phyloP scores from a whole-genome alignment of 2,797 vertebrate genomes.

The Melanogrammus aeglefinus region DNA sequence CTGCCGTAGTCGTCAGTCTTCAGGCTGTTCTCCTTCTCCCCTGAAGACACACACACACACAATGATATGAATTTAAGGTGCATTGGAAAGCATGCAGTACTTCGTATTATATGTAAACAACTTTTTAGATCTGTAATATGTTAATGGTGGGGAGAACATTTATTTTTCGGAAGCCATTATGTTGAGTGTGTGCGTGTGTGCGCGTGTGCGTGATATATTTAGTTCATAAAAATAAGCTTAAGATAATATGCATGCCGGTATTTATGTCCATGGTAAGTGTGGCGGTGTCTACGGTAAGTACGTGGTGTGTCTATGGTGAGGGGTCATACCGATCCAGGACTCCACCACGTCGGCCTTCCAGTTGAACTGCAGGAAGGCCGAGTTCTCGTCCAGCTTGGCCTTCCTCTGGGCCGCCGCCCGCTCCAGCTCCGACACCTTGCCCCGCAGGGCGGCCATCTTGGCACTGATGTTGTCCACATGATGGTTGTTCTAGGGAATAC shows the following conservation, averaged over 20 bases:
- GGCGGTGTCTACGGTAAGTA: not conserved
- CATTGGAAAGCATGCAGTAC: not conserved
- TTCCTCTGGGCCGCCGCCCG: slow-evolving; percentile 93
- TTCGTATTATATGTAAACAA: not conserved
- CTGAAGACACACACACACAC: slow-evolving; percentile 63
- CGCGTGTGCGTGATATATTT: too few species aligned
- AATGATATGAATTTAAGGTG: not conserved
- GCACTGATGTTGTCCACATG: slow-evolving; percentile 92
- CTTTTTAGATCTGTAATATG: not conserved
- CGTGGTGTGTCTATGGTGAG: not conserved
- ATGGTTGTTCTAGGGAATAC: slow-evolving; percentile 86
- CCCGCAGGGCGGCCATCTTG: slow-evolving; percentile 87
- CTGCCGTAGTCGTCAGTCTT: slow-evolving; percentile 97
- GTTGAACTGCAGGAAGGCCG: slow-evolving; percentile 98
- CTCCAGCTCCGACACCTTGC: slow-evolving; percentile 92
- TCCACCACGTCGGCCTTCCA: slow-evolving; percentile 99
- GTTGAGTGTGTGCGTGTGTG: too few species aligned
- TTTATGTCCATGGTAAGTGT: too few species aligned
- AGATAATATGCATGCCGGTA: too few species aligned
- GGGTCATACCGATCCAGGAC: slow-evolving; percentile 89
- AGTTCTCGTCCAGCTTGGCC: slow-evolving; percentile 95
- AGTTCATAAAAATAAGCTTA: too few species aligned
- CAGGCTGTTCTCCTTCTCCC: slow-evolving; percentile 97
- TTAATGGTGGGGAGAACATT: too few species aligned
- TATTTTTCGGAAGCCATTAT: too few species aligned